Percentiles rank a stretch among this genome's conserved stretches.
These are phyloP conservation scores for Setophaga petechia DNA, from an alignment of 2,113 vertebrate genomes.

Conservation along the genomic window DNA sequence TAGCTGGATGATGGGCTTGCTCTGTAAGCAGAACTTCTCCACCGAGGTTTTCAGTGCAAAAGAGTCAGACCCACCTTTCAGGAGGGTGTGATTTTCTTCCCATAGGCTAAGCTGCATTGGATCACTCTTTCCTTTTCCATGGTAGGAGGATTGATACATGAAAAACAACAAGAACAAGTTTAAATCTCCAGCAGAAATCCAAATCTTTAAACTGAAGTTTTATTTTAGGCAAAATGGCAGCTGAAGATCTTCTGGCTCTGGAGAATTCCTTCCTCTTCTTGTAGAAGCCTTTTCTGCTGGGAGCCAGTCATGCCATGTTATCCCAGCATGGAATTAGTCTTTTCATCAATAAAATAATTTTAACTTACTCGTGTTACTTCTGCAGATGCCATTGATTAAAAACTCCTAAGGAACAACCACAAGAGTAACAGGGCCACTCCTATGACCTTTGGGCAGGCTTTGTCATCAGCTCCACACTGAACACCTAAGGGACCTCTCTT, in stretches of 20 bases:
- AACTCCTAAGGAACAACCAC: neutral
- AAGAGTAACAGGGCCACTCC: neutral
- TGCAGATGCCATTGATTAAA: neutral
- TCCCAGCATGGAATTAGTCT: neutral
- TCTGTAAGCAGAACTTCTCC: neutral
- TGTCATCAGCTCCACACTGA: neutral
- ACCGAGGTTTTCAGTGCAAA: neutral
- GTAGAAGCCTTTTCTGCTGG: neutral
- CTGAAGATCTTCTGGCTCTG: neutral
- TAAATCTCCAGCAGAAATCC: neutral
- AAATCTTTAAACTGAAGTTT: neutral
- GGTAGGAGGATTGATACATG: neutral
- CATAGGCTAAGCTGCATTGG: neutral
- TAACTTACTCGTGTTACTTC: neutral
- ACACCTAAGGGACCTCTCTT: neutral
- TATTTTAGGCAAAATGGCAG: neutral
- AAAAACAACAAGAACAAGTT: neutral
- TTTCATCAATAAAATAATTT: neutral
- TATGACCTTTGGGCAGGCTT: neutral
- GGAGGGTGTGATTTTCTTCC: neutral
- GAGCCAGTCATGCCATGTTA: neutral
- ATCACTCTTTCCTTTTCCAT: neutral
- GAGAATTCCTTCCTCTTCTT: neutral
- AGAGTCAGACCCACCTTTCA: neutral
- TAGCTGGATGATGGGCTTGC: neutral